These are phyloP conservation scores for Saccostrea cuccullata DNA, from an alignment of 1,140 invertebrate genomes.

Conservation along the genomic window DNA sequence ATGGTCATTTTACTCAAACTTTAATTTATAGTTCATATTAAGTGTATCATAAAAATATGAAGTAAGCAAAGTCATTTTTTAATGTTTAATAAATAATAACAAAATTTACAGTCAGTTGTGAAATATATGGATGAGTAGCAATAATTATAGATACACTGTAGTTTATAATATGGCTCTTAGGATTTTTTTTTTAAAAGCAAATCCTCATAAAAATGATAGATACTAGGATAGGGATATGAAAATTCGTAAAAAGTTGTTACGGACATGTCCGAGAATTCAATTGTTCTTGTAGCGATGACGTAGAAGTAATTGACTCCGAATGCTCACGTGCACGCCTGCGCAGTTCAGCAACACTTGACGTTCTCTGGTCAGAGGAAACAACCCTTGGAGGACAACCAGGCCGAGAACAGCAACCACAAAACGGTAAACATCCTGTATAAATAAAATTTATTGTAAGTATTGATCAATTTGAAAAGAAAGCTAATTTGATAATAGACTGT, in stretches of 20 bases:
- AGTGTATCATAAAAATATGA: no score
- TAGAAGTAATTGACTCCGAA: slow-evolving; percentile 71
- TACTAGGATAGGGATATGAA: not conserved
- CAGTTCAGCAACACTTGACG: slow-evolving; percentile 93
- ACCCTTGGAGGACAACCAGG: slow-evolving; percentile 61
- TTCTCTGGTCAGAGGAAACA: slow-evolving; percentile 86
- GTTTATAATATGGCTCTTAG: not conserved
- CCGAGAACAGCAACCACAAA: slow-evolving; percentile 64
- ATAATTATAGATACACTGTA: not conserved
- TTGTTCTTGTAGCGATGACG: slow-evolving; percentile 50
- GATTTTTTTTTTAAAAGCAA: not conserved
- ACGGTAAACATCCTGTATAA: slow-evolving; percentile 50
- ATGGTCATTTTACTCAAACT: no score
- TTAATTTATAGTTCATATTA: no score
- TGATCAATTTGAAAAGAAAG: not conserved
- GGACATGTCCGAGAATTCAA: slow-evolving; percentile 3
- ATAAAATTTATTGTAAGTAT: not conserved
- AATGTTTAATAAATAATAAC: not conserved
- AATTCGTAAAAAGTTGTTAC: not conserved
- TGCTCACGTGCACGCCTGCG: slow-evolving; percentile 94
- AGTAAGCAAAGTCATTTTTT: not conserved
- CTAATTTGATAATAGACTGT: no score
- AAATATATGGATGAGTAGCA: not conserved
- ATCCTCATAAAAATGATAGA: not conserved
- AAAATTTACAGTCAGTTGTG: not conserved